These are phyloP conservation scores for Oreotrochilus melanogaster DNA, from an alignment of 2,113 vertebrate genomes.

Conservation along the genomic window DNA sequence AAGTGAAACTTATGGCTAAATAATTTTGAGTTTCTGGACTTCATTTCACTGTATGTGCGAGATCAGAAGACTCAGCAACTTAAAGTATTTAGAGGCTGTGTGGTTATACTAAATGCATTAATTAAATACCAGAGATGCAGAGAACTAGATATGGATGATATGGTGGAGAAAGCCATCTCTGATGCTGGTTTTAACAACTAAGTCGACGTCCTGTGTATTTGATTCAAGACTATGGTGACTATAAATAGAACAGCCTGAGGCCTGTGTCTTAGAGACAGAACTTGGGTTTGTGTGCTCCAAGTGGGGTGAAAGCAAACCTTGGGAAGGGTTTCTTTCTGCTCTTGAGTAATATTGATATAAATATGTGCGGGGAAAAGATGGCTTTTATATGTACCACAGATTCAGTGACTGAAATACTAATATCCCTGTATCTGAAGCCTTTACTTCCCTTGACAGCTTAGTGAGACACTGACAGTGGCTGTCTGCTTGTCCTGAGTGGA, in stretches of 20 bases:
- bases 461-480: slow-evolving; percentile 16
- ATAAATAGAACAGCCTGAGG: slow-evolving; percentile 28
- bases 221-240: neutral
- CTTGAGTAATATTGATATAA: neutral
- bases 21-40: neutral
- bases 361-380: neutral
- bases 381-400: neutral
- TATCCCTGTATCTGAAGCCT: neutral
- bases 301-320: neutral
- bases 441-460: neutral
- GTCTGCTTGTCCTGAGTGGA: slow-evolving; percentile 3
- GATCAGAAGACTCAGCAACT: neutral
- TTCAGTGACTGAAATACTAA: slow-evolving; percentile 22
- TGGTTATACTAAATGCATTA: neutral
- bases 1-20: neutral
- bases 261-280: neutral
- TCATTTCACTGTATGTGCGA: neutral
- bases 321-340: slow-evolving; percentile 5
- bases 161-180: neutral
- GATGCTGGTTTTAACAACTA: slow-evolving; percentile 8
- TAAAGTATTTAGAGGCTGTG: neutral
- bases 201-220: neutral
- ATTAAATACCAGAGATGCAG: neutral
- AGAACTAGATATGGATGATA: neutral
- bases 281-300: neutral